Conservation (phyloP, 2,888 invertebrate species). For the Epiblema foenella region DNA sequence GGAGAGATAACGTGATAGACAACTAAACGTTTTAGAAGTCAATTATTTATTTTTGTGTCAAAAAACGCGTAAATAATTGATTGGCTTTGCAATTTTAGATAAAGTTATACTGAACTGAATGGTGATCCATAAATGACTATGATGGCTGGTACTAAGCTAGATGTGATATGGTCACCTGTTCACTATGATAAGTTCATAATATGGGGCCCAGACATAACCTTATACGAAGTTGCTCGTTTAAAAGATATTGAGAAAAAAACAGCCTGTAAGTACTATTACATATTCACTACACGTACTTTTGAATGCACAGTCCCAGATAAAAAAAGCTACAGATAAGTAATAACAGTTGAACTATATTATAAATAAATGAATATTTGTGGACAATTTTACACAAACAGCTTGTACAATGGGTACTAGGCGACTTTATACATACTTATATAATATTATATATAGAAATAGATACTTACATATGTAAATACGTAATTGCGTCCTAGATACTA, state of each 20-base stretch:
- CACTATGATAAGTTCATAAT: slow-evolving; percentile 91
- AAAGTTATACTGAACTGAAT: neutral
- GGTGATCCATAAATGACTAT: slow-evolving; percentile 42
- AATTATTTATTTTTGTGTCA: slow-evolving; percentile 41
- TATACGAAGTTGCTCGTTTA: slow-evolving; percentile 90
- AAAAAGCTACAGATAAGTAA: neutral
- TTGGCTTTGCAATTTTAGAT: slow-evolving; percentile 9
- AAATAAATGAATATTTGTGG: too few relatives aligned
- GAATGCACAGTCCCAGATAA: neutral
- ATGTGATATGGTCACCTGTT: slow-evolving; percentile 95
- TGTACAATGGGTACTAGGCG: too few relatives aligned
- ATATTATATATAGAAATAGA: too few relatives aligned
- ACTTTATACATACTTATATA: too few relatives aligned
- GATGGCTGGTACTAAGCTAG: slow-evolving; percentile 85
- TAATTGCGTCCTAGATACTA: neutral
- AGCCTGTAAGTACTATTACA: slow-evolving; percentile 63
- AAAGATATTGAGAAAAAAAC: slow-evolving; percentile 84
- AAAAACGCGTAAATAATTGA: slow-evolving; percentile 14
- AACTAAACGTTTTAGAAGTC: slow-evolving; percentile 32
- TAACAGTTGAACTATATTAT: neutral
- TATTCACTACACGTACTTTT: neutral
- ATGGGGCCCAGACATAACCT: slow-evolving; percentile 95
- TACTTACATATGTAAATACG: too few relatives aligned
- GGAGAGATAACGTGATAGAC: neutral
- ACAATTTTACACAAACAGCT: too few relatives aligned